These are phyloP conservation scores for Onthophagus sagittarius DNA, from an alignment of 2,888 invertebrate species.

Conservation along the genomic window DNA sequence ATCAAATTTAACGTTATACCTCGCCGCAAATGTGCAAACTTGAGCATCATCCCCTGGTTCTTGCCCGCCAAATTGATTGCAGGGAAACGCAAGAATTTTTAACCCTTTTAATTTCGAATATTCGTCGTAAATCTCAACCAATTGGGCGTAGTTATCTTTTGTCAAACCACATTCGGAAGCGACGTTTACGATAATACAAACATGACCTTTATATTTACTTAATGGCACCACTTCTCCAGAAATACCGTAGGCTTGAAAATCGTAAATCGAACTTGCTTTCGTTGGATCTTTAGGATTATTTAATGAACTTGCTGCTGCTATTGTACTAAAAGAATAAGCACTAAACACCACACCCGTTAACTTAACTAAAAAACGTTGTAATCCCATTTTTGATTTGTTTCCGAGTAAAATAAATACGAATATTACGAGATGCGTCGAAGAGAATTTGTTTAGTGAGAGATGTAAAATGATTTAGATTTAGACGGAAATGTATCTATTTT, in stretches of 20 bases:
- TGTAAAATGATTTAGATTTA: neutral
- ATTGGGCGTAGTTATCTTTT: conserved; percentile 75
- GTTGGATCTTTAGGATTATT: conserved; percentile 14
- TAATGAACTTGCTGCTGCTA: conserved; percentile 11
- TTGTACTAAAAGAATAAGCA: conserved; percentile 15
- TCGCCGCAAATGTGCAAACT: conserved; percentile 60
- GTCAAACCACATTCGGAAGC: conserved; percentile 85
- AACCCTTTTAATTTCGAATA: conserved; percentile 68
- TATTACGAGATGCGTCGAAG: neutral
- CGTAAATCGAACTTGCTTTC: conserved; percentile 68
- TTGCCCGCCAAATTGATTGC: conserved; percentile 78
- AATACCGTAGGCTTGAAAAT: conserved; percentile 78
- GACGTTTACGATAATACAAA: conserved; percentile 82
- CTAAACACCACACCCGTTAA: conserved; percentile 13
- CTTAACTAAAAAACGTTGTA: neutral
- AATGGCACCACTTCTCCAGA: conserved; percentile 77
- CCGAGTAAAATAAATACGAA: neutral
- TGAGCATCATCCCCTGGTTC: conserved; percentile 63
- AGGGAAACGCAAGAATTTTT: conserved; percentile 79
- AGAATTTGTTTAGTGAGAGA: neutral
- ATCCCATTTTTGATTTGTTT: neutral
- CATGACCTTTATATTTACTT: conserved; percentile 76
- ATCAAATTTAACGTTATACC: conserved; percentile 65
- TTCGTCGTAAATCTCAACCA: conserved; percentile 71
- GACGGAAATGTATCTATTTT: neutral